phyloP scores from a whole-genome alignment of 2,113 vertebrate species.

The Hiodon tergisus region DNA sequence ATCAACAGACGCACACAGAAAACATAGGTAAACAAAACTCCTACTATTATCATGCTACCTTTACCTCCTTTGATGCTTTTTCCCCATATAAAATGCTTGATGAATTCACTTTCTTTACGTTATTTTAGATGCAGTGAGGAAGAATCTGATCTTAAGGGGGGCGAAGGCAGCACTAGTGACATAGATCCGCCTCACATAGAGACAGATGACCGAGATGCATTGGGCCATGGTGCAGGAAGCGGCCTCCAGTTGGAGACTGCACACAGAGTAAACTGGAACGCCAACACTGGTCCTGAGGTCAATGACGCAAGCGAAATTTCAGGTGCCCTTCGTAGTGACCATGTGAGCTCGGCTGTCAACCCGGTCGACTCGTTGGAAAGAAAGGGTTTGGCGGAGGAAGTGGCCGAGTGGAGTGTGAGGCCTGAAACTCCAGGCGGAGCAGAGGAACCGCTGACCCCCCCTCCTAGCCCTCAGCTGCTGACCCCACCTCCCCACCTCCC shows the following conservation, averaged over 20 bases:
- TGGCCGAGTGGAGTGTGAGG: too few species aligned
- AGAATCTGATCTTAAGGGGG: slow-evolving; percentile 22
- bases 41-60: too few species aligned
- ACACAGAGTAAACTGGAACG: background rate
- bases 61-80: too few species aligned
- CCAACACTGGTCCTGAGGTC: background rate
- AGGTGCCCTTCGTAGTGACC: slow-evolving; percentile 12
- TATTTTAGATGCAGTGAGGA: slow-evolving; percentile 9
- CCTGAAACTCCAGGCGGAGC: background rate
- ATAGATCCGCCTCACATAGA: background rate
- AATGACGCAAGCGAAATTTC: slow-evolving; percentile 12
- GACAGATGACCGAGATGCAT: background rate
- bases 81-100: too few species aligned
- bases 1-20: background rate
- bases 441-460: background rate
- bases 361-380: background rate
- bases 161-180: slow-evolving; percentile 4
- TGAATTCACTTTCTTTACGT: background rate
- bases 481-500: background rate
- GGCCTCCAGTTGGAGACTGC: slow-evolving; percentile 1
- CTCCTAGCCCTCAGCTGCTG: background rate
- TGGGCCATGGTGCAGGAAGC: background rate
- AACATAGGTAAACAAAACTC: too few species aligned
- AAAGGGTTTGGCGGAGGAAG: background rate
- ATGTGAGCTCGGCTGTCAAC: background rate